Percentiles rank a stretch among this genome's conserved stretches.
These are phyloP conservation scores for Myodes glareolus DNA, from an alignment of 2,113 vertebrate genomes.

Conservation along the genomic window DNA sequence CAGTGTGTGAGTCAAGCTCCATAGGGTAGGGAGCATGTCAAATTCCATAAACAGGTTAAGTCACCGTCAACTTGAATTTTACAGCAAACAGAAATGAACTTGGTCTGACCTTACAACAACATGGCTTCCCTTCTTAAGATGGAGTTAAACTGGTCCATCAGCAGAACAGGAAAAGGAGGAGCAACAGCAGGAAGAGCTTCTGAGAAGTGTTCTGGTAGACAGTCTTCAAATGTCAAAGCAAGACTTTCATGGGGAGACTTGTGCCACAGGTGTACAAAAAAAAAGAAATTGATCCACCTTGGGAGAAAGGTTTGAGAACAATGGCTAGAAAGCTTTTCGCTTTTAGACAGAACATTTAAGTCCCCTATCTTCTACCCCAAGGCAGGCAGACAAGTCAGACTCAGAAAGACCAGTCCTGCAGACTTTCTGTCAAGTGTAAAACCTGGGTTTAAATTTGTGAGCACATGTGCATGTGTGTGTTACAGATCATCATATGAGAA, in stretches of 20 bases:
- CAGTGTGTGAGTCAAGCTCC: background rate
- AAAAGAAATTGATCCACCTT: background rate
- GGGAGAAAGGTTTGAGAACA: conserved; percentile 18
- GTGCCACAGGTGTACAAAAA: background rate
- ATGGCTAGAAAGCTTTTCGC: background rate
- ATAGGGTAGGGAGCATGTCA: background rate
- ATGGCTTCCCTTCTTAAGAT: background rate
- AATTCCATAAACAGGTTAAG: background rate
- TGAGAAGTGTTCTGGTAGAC: background rate
- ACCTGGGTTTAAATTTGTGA: background rate
- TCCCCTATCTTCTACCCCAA: background rate
- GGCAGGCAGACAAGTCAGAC: background rate
- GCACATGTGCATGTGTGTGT: background rate
- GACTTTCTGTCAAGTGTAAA: background rate
- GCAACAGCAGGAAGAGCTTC: background rate
- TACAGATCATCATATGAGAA: no score
- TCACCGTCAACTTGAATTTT: background rate
- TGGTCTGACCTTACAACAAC: background rate
- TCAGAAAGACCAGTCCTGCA: background rate
- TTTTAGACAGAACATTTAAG: background rate
- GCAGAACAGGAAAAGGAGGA: background rate
- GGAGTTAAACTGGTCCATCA: background rate
- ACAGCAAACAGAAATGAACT: background rate
- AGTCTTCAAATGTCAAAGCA: background rate
- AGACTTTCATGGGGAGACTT: background rate